Evolutionary conservation across 2,888 invertebrate genomes (phyloP).

Genomic region (Catocala sponsa): DNA sequence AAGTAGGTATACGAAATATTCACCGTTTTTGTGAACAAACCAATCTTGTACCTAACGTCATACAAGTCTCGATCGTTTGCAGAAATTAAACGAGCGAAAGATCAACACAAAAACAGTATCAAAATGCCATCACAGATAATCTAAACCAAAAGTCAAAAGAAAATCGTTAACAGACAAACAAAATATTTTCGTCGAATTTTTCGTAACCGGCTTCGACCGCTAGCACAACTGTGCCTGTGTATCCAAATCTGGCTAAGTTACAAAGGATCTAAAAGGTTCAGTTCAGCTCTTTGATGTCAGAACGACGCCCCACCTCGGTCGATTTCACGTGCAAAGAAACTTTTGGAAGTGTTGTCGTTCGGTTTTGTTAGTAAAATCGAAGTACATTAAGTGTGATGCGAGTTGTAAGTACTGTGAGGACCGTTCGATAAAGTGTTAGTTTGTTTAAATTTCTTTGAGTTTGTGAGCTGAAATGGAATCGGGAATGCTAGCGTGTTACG

Average conservation of each 20-base stretch:
- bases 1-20: too few species aligned
- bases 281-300: constrained; percentile 45
- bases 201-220: constrained; percentile 15
- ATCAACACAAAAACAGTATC: constrained; percentile 5
- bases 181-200: constrained; percentile 35
- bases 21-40: too few species aligned
- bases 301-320: constrained; percentile 32
- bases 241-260: constrained; percentile 47
- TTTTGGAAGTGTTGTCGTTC: constrained; percentile 35
- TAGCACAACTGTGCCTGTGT: constrained; percentile 35
- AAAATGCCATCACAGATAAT: constrained; percentile 13
- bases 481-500: background rate
- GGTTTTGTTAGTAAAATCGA: constrained; percentile 31
- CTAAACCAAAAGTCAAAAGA: constrained; percentile 27
- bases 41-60: too few species aligned
- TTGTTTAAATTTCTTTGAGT: constrained; percentile 6
- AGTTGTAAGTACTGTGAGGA: constrained; percentile 6
- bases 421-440: constrained; percentile 7
- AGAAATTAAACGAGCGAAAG: background rate
- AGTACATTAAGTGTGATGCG: constrained; percentile 18
- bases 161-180: constrained; percentile 27
- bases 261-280: constrained; percentile 46
- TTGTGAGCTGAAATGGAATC: background rate
- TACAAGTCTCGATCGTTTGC: too few species aligned
- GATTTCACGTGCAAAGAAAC: constrained; percentile 41